These are phyloP conservation scores for Luidia sarsii DNA, from an alignment of 53 echinoderm and acorn worm genomes.

Conservation along the genomic window DNA sequence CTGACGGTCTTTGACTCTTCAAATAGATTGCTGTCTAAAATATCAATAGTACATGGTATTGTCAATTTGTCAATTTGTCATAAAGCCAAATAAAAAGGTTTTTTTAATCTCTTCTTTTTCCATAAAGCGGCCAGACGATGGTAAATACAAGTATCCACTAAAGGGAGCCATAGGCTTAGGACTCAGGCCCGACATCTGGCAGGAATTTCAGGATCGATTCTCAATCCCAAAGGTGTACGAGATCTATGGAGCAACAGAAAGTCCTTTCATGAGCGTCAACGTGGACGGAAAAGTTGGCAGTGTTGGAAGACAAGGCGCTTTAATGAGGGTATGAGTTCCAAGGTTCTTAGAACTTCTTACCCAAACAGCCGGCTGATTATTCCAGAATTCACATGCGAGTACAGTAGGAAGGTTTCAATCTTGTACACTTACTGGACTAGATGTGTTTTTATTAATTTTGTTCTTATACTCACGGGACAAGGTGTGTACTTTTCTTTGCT, in stretches of 20 bases:
- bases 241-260: conserved; percentile 60
- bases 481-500: too few species aligned
- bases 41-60: neutral
- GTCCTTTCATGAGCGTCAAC: conserved; percentile 41
- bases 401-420: too few species aligned
- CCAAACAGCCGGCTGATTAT: neutral
- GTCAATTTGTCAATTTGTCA: neutral
- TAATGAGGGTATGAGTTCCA: too few species aligned
- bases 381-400: too few species aligned
- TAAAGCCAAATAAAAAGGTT: neutral
- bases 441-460: too few species aligned
- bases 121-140: conserved; percentile 49
- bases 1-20: too few species aligned
- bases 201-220: conserved; percentile 56
- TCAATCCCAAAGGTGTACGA: conserved; percentile 49
- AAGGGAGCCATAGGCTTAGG: conserved; percentile 58
- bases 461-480: too few species aligned
- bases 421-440: too few species aligned
- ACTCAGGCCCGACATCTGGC: conserved; percentile 61
- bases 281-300: conserved; percentile 58
- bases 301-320: conserved; percentile 42
- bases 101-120: too few species aligned
- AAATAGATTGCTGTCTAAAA: too few species aligned
- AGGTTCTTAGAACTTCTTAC: conserved; percentile 19
- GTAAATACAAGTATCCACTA: conserved; percentile 42